Conservation (phyloP, 2,113 vertebrate species). For the Tretioscincus oriximinensis region DNA sequence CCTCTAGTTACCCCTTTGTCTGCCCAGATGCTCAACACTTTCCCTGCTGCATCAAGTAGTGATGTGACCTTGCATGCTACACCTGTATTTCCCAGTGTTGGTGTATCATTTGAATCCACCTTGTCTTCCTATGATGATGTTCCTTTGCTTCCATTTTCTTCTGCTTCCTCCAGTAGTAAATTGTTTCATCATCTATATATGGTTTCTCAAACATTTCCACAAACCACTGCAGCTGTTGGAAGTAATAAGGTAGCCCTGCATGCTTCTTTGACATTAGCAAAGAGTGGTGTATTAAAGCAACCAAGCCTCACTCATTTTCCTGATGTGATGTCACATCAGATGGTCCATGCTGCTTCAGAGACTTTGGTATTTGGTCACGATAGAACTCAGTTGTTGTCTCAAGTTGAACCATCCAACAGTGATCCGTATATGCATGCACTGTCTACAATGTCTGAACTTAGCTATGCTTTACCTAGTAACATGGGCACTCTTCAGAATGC, state of each 20-base stretch:
- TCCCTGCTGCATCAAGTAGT: conserved; percentile 79
- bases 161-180: conserved; percentile 80
- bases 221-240: conserved; percentile 73
- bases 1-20: conserved; percentile 81
- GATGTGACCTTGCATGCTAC: conserved; percentile 89
- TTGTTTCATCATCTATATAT: conserved; percentile 72
- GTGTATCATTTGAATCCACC: conserved; percentile 79
- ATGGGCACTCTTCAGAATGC: conserved; percentile 74
- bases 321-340: conserved; percentile 73
- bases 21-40: conserved; percentile 77
- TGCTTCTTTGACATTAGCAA: conserved; percentile 79
- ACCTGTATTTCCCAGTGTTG: conserved; percentile 81
- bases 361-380: conserved; percentile 74
- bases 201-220: conserved; percentile 75
- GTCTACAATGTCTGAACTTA: conserved; percentile 72
- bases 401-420: conserved; percentile 73
- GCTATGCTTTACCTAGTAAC: conserved; percentile 70
- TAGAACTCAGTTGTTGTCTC: conserved; percentile 73
- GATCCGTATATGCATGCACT: conserved; percentile 80
- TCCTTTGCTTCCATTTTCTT: conserved; percentile 82
- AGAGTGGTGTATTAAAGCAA: conserved; percentile 73
- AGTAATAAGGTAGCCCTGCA: conserved; percentile 77
- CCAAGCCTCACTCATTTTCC: conserved; percentile 75
- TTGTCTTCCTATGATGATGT: conserved; percentile 80
- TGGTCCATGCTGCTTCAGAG: conserved; percentile 75